Conservation (phyloP, 2,113 vertebrate genomes). For the Cyrtonyx montezumae region DNA sequence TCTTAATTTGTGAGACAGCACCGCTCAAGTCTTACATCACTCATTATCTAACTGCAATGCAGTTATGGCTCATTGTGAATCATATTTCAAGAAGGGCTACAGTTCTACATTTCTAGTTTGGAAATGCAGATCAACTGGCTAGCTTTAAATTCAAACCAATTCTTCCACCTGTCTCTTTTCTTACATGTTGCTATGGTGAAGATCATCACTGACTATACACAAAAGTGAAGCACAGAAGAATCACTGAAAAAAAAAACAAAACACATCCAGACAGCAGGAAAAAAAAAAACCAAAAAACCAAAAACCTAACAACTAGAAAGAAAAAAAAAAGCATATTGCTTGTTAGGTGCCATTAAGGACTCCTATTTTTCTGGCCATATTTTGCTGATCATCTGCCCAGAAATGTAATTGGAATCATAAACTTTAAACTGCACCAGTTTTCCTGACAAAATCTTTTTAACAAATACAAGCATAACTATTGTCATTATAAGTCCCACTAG, state of each 20-base stretch:
- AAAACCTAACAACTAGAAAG: background rate
- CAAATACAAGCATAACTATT: background rate
- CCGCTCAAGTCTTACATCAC: background rate
- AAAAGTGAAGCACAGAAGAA: conserved; percentile 1
- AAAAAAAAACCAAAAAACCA: background rate
- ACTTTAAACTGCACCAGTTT: conserved; percentile 47
- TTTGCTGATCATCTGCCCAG: conserved; percentile 52
- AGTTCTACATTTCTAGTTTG: background rate
- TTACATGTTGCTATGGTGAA: background rate
- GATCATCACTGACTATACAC: conserved; percentile 5
- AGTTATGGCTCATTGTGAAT: background rate
- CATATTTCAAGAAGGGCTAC: background rate
- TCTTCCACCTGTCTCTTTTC: conserved; percentile 38
- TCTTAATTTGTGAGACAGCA: background rate
- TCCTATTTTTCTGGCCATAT: conserved; percentile 46
- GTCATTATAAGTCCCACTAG: background rate
- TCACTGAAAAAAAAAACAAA: background rate
- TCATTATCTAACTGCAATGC: background rate
- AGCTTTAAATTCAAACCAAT: conserved; percentile 43
- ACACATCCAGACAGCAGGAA: background rate
- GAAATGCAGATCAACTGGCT: background rate
- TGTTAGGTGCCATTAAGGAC: conserved; percentile 43
- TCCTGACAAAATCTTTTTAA: conserved; percentile 38
- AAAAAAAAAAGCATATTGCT: background rate
- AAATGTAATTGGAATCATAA: conserved; percentile 53